Base-by-base conservation (phyloP, 2,888 invertebrate genomes). In the Tetranychus truncatus region DNA sequence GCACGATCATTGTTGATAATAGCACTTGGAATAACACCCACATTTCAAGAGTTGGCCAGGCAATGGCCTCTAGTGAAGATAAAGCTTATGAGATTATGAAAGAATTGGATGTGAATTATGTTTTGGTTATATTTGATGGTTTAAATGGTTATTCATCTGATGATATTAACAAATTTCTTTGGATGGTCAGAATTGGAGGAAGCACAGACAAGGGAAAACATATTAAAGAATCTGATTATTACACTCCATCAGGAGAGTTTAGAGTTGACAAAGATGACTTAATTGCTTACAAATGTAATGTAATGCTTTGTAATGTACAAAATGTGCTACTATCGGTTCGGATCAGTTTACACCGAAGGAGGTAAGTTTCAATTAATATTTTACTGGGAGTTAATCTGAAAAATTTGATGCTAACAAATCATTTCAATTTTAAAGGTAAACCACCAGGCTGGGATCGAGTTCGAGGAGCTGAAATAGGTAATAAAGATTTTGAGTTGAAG, bases 21-120 rank as follows among this genome's bases (percentile, higher is more conserved):
- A 97, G 97, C 82, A 99, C 97, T 0, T 99, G 97, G 97, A 99
- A 97, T 84, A 99, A 99, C 83, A 97, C 96, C n/a, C 97, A 96
- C 84, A 97, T 97, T 81, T 96, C 93, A 9, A 87, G 95, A 78
- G 96, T 97, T 0, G 96, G 96, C 0, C 95, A 97, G 84, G 97
- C 97, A 1, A 97, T 97, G 96, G 94, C 97, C 1, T 95, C 95
- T 72, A 88, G 91, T 0, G 97, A 99, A 83, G 95, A 95, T 79
- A 90, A 91, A 81, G 96, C 97, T 0, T 96, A 96, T 82, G 94
- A 95, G 84, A 99, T 97, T 80, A 97, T 97, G 96, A 85, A 88
- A 77, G 96, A 97, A 82, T 83, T 97, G 67, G 97, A 99, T 82
- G 97, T 99, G 1, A 91, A 96, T 83, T 99, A 97, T 83, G 97